Evolutionary conservation across 2,797 vertebrate genomes (phyloP), one percentile per base, ranked within the genome.

Genomic region (Rhinatrema bivittatum): DNA sequence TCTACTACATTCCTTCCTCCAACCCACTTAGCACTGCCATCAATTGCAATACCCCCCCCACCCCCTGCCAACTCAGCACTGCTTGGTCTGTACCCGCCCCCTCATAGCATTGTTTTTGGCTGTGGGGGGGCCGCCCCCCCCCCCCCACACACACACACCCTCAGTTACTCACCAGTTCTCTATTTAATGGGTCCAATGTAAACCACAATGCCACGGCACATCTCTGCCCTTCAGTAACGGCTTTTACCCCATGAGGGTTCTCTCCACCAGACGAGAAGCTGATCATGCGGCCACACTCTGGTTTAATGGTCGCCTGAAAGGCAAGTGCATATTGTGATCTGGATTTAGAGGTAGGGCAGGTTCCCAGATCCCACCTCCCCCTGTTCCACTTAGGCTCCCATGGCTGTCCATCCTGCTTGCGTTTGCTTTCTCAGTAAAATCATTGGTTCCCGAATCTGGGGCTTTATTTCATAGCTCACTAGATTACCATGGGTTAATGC

Each of bases 141-240:
- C n/a, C n/a, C n/a, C n/a, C n/a, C n/a, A n/a, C n/a, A n/a, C n/a
- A n/a, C n/a, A n/a, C n/a, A n/a, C n/a, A n/a, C n/a, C n/a, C n/a
- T n/a, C n/a, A n/a, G n/a, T 8, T 5, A 58, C 78, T 90, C 77
- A 99, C 95, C 88, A 95, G 31, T 62, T 99, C 96, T 68, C 92
- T 91, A 68, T 91, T 93, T 32, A 92, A 86, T 0, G 94, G 96
- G 46, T 99, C 86, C 42, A 98, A 57, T n/a, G 96, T 99, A 66
- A 99, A 99, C 96, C 96, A 99, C 29, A 96, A 68, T 0, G 96
- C 96, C 18, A 99, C 88, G 0, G 96, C 96, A 1, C 96, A 99
- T 3, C 96, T 71, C 76, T 95, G 94, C 14, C 96, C 96, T 8
- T 65, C 84, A 51, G 95, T 99, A 50, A 99, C 94, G 0, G 95